Conservation (phyloP, 2,888 invertebrate genomes). For the Brachypalpus laphriformis region DNA sequence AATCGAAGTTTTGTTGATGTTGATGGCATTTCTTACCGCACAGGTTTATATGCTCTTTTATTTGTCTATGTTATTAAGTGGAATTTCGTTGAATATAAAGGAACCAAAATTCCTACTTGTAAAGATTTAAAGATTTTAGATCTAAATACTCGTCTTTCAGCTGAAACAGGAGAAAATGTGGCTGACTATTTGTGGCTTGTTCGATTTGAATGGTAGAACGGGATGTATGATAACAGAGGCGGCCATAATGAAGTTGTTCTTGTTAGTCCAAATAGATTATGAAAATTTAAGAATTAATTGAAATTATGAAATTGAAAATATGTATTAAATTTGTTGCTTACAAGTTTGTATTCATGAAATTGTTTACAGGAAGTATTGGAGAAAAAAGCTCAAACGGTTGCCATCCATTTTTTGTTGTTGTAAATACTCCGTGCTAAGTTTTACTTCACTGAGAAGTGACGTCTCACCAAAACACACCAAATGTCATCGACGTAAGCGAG, state of each 20-base stretch:
- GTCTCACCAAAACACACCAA: too few species aligned
- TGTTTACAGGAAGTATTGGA: too few species aligned
- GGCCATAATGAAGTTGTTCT: neutral
- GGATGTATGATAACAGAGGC: neutral
- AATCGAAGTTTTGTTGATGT: neutral
- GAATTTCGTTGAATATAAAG: too few species aligned
- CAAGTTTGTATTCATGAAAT: too few species aligned
- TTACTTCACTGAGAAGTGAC: too few species aligned
- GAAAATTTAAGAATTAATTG: too few species aligned
- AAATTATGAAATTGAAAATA: too few species aligned
- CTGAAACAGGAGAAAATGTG: constrained; percentile 7
- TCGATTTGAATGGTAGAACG: neutral
- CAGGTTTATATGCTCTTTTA: neutral
- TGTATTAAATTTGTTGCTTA: too few species aligned
- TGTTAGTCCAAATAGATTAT: constrained; percentile 14
- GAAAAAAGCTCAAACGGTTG: too few species aligned
- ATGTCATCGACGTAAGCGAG: too few species aligned
- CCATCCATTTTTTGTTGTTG: too few species aligned
- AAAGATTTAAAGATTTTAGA: neutral
- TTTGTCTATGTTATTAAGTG: neutral
- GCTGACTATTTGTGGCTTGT: constrained; percentile 1
- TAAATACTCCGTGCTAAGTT: too few species aligned
- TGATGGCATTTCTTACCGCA: neutral
- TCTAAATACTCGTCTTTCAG: neutral
- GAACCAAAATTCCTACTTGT: neutral